Evolutionary conservation across 1,140 invertebrate genomes (phyloP).

Genomic region (Drosophila funebris): DNA sequence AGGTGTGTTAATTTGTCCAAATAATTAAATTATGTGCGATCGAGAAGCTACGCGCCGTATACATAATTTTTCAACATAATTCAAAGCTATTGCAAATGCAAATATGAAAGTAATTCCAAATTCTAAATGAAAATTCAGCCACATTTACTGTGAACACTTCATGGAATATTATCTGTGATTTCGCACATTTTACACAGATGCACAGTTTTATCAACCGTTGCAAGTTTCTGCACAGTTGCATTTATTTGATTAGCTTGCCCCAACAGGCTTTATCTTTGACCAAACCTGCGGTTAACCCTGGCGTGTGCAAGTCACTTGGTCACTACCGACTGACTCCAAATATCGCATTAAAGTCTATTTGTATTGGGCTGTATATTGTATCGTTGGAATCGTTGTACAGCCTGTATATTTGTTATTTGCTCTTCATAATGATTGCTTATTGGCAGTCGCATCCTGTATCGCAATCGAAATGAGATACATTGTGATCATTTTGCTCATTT

Average conservation of each 20-base stretch:
- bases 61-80: background rate
- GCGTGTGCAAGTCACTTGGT: background rate
- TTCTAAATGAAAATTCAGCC: conserved; percentile 15
- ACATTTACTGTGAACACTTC: conserved; percentile 29
- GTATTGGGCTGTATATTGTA: conserved; percentile 3
- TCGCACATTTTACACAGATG: background rate
- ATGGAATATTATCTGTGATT: background rate
- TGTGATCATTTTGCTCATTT: background rate
- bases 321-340: background rate
- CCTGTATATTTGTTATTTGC: conserved; percentile 18
- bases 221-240: conserved; percentile 11
- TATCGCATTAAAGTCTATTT: conserved; percentile 6
- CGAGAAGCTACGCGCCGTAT: conserved; percentile 3
- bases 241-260: conserved; percentile 43
- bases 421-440: background rate
- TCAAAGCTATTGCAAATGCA: conserved; percentile 8
- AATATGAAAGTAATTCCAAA: conserved; percentile 15
- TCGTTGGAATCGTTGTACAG: background rate
- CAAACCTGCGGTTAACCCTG: conserved; percentile 25
- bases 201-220: background rate
- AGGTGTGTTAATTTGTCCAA: conserved; percentile 32
- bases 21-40: conserved; percentile 41
- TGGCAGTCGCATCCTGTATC: background rate
- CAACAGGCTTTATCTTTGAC: conserved; percentile 20
- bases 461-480: no score